Conservation (phyloP, 2,113 vertebrate genomes). For the Triplophysa dalaica region DNA sequence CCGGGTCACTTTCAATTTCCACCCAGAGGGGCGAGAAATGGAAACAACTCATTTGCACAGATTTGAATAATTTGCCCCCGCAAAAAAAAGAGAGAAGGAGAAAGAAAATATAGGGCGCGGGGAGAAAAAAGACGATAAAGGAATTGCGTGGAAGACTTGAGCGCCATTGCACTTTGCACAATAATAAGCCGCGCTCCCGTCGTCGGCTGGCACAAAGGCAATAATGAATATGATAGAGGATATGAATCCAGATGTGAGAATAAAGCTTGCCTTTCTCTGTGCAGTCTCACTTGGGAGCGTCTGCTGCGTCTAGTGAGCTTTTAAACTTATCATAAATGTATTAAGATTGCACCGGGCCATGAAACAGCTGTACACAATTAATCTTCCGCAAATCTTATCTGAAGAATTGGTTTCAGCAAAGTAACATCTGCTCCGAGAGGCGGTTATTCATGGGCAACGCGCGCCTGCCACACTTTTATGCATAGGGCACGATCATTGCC, state of each 20-base stretch:
- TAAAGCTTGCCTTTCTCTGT: slow-evolving; percentile 78
- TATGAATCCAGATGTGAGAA: slow-evolving; percentile 97
- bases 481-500: slow-evolving; percentile 91
- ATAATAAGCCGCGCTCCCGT: slow-evolving; percentile 80
- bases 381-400: slow-evolving; percentile 98
- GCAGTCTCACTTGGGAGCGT: slow-evolving; percentile 81
- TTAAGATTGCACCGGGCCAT: slow-evolving; percentile 99
- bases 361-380: slow-evolving; percentile 99
- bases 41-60: slow-evolving; percentile 99
- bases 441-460: slow-evolving; percentile 94
- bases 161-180: slow-evolving; percentile 67
- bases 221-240: slow-evolving; percentile 89
- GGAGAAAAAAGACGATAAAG: slow-evolving; percentile 48
- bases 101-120: slow-evolving; percentile 35
- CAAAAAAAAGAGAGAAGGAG: slow-evolving; percentile 51
- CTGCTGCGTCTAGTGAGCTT: slow-evolving; percentile 88
- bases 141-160: slow-evolving; percentile 46
- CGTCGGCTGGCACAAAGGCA: slow-evolving; percentile 78
- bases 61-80: slow-evolving; percentile 96
- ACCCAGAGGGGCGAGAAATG: slow-evolving; percentile 90
- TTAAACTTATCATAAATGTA: slow-evolving; percentile 99
- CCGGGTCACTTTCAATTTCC: slow-evolving; percentile 98
- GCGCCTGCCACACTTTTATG: slow-evolving; percentile 85
- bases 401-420: slow-evolving; percentile 94
- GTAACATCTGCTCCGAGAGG: slow-evolving; percentile 93